Percentiles rank a stretch among this genome's conserved stretches.
These are phyloP conservation scores for Penelope pileata DNA, from an alignment of 2,113 vertebrate species.

Conservation along the genomic window DNA sequence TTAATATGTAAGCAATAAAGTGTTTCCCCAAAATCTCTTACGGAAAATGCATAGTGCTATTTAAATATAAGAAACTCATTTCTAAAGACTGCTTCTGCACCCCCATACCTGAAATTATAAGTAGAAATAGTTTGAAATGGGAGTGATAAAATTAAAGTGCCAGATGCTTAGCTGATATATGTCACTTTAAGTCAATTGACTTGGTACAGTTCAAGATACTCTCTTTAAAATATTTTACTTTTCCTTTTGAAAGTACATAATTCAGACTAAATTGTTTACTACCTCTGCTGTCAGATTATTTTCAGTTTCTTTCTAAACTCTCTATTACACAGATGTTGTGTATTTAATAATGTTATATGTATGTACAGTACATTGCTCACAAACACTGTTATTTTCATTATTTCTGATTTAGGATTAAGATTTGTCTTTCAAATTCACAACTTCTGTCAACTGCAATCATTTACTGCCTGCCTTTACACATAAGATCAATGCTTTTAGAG, in stretches of 20 bases:
- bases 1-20: neutral
- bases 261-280: neutral
- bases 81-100: neutral
- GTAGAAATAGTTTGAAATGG: neutral
- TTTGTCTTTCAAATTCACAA: slow-evolving; percentile 44
- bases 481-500: slow-evolving; percentile 47
- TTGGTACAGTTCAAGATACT: neutral
- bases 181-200: neutral
- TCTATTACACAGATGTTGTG: neutral
- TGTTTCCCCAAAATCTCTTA: neutral
- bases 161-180: neutral
- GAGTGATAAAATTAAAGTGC: neutral
- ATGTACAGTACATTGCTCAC: slow-evolving; percentile 20
- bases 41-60: neutral
- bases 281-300: neutral
- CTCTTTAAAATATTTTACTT: neutral
- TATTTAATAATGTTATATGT: neutral
- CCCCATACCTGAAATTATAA: neutral
- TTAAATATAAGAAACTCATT: neutral
- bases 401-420: slow-evolving; percentile 47
- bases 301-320: slow-evolving; percentile 34
- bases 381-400: slow-evolving; percentile 21
- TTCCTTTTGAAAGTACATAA: neutral
- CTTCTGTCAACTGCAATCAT: slow-evolving; percentile 13
- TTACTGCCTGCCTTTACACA: slow-evolving; percentile 38